Evolutionary conservation across 1,140 invertebrate species (phyloP), one percentile per base, ranked within the genome.

Genomic region (Samia ricini): DNA sequence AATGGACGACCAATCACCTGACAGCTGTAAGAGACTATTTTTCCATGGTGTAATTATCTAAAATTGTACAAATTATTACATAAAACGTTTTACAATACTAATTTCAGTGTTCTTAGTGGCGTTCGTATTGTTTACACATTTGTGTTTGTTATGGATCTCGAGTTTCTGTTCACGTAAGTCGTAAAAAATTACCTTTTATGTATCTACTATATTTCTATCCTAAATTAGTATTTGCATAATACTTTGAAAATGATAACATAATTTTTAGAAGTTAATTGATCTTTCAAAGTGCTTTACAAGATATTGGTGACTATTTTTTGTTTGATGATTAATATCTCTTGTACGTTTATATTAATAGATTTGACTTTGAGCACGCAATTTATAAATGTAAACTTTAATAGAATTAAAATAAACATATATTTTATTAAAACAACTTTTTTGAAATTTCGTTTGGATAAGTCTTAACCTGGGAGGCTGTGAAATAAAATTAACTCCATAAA

Each of bases 31-130:
- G 73, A 66, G 73, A 68, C 66, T 79, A 84, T 81, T 84, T 87
- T 85, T 83, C 78, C 78, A 81, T 81, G 74, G 71, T 80, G 71
- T 74, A 80, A 76, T 77, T 72, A 74, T 69, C 66, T 69, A 22
- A 72, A 82, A 78, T 74, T 83, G 72, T 71, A 69, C 73, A 77
- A 84, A 86, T 86, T 89, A 87, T 87, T 89, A 89, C 84, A 89
- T 89, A 89, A 89, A 87, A 82, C 73, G 55, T 80, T 67, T 69
- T 68, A 63, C 51, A 56, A 61, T 54, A 49, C 21, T 29, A 50
- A 63, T 60, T 68, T 59, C 20, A 72, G 64, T 77, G 69, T 54
- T 50, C 55, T 64, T 56, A 63, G 56, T 70, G 63, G 42, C 56
- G 58, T 60, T 63, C 57, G 3, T 24, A 59, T 55, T 69, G 58